Conservation (phyloP, 2,888 invertebrate genomes). For the Bembecia ichneumoniformis region DNA sequence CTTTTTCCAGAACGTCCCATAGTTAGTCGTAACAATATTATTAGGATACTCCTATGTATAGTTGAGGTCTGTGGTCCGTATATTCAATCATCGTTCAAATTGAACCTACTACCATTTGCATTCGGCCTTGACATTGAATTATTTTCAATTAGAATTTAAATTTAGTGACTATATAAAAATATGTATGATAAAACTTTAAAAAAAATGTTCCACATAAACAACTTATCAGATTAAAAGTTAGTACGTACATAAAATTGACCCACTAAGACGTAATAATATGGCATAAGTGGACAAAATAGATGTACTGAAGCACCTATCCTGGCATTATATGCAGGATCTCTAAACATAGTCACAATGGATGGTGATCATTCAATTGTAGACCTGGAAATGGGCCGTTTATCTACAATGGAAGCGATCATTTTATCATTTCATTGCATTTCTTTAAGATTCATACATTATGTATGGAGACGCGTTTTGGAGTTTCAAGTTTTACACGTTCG, state of each 20-base stretch:
- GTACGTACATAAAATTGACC: slow-evolving; percentile 25
- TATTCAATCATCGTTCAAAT: too few species aligned
- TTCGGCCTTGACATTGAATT: too few species aligned
- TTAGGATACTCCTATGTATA: too few species aligned
- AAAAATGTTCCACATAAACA: not conserved
- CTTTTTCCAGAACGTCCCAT: too few species aligned
- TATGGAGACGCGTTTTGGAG: slow-evolving; percentile 23
- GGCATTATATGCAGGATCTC: slow-evolving; percentile 64
- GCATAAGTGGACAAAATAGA: slow-evolving; percentile 49
- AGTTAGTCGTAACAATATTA: too few species aligned
- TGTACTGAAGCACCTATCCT: slow-evolving; percentile 44
- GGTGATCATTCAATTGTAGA: slow-evolving; percentile 67
- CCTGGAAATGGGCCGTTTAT: slow-evolving; percentile 60
- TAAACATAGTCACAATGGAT: slow-evolving; percentile 69
- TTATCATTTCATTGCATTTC: slow-evolving; percentile 59
- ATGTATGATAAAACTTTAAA: too few species aligned
- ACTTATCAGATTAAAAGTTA: not conserved
- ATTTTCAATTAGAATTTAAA: too few species aligned
- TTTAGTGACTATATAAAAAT: too few species aligned
- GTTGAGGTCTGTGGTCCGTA: too few species aligned
- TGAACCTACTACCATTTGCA: too few species aligned
- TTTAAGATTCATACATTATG: slow-evolving; percentile 63
- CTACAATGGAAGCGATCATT: slow-evolving; percentile 49
- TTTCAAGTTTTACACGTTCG: not conserved
- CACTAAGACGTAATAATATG: slow-evolving; percentile 52